A percentile compares a stretch with the other conserved stretches of the same genome.
Evolutionary conservation across 2,113 vertebrate species (phyloP).

Genomic region (Sorex fumeus): DNA sequence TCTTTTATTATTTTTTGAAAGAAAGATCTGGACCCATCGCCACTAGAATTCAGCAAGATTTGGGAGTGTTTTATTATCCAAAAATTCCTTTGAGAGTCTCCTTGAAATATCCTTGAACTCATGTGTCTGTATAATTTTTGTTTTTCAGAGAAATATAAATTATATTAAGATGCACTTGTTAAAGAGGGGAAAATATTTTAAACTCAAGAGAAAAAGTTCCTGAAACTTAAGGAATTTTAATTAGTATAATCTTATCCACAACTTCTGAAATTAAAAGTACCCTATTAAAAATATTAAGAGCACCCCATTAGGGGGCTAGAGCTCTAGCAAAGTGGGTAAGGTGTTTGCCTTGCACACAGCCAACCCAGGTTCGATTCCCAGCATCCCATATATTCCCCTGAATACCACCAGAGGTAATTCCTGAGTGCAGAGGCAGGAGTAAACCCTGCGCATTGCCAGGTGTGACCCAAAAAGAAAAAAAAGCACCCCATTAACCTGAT

Average conservation of each 20-base stretch:
- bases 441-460: too few relatives aligned
- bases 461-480: too few relatives aligned
- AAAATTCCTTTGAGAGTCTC: background rate
- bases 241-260: background rate
- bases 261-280: conserved; percentile 12
- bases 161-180: background rate
- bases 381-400: too few relatives aligned
- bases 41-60: background rate
- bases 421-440: too few relatives aligned
- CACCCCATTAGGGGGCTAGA: too few relatives aligned
- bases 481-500: conserved; percentile 32
- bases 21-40: background rate
- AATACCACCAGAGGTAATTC: too few relatives aligned
- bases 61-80: background rate
- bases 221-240: conserved; percentile 13
- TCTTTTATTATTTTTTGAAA: background rate
- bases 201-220: conserved; percentile 17
- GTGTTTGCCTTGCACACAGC: too few relatives aligned
- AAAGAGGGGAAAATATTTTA: conserved; percentile 10
- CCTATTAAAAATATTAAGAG: background rate
- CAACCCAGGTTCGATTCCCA: too few relatives aligned
- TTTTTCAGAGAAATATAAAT: conserved; percentile 29
- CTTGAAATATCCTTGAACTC: background rate
- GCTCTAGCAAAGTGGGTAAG: too few relatives aligned
- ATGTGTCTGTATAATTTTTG: conserved; percentile 25